Evolutionary conservation across 2,113 vertebrate species (phyloP), one percentile per base, ranked within the genome.

Genomic region (Machaerirhynchus nigripectus): DNA sequence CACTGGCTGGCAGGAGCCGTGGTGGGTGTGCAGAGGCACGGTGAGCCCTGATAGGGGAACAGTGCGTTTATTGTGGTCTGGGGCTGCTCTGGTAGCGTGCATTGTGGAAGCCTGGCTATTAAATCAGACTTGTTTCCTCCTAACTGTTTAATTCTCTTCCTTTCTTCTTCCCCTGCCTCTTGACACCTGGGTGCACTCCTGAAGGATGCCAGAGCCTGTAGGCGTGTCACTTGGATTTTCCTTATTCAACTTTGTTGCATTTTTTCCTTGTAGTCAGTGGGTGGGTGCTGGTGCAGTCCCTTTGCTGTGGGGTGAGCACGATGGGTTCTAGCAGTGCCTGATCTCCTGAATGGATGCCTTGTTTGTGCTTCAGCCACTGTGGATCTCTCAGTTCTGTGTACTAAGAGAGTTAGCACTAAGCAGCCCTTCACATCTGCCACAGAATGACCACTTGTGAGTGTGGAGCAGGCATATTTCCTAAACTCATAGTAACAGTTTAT

Each of bases 51-150:
- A 76, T 77, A 92, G 56, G 74, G 70, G 20, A 92, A 84, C 87
- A 89, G 88, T 37, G 71, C 33, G 2, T 84, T 95, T 84, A 90
- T 91, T 98, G 94, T 97, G 35, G 57, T 76, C 28, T 9, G 37
- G 74, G 63, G 49, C 67, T 15, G 61, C 61, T 90, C 77, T 79
- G 71, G 60, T 71, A 89, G 87, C 3, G 0, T 55, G 69, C 42
- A 46, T 64, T 84, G 81, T 83, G 71, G 73, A 71, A 94, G 56
- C 67, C 64, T 26, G 61, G 47, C 84, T 56, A 11, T 96, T 80
- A 95, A 89, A 42, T 93, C 83, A 56, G 35, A 13, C 42, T 84
- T 42, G 31, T 92, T 96, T 94, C 91, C 87, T 96, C 13, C 1
- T 56, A 97, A 80, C 50, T 59, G 50, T 67, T 94, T 79, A 31